Evolutionary conservation across 2,797 vertebrate genomes (phyloP).

Genomic region (Pyrocephalus nanus): DNA sequence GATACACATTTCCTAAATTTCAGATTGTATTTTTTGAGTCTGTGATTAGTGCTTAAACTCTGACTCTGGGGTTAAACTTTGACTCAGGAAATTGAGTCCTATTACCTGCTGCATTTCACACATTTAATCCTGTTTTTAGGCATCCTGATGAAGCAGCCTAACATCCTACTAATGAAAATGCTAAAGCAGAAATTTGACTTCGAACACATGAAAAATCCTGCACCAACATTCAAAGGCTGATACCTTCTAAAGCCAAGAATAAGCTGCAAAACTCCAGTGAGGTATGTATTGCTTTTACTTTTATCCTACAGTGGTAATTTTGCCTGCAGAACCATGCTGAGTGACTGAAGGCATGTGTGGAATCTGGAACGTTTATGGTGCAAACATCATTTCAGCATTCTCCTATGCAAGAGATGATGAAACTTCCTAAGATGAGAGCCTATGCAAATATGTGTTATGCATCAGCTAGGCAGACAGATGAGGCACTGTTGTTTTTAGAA

Average conservation of each 20-base stretch:
- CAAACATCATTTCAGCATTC: constrained; percentile 63
- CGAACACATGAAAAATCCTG: neutral
- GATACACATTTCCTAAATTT: neutral
- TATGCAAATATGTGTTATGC: constrained; percentile 48
- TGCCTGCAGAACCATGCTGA: neutral
- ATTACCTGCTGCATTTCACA: neutral
- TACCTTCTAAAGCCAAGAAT: neutral
- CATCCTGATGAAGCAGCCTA: neutral
- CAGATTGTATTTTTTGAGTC: neutral
- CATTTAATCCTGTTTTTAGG: neutral
- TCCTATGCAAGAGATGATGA: constrained; percentile 65
- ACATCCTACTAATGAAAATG: neutral
- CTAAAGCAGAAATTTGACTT: neutral
- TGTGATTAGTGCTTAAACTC: neutral
- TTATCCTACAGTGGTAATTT: neutral
- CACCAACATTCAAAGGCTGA: neutral
- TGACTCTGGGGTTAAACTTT: neutral
- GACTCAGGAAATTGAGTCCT: neutral
- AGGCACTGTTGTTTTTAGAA: constrained; percentile 53
- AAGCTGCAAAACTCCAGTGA: neutral
- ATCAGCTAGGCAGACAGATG: constrained; percentile 52
- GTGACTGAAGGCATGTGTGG: constrained; percentile 16
- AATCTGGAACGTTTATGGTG: constrained; percentile 50
- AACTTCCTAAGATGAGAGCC: constrained; percentile 49
- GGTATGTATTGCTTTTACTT: neutral